Conservation (phyloP, 1,140 invertebrate genomes). For the Drosophila sp. region DNA sequence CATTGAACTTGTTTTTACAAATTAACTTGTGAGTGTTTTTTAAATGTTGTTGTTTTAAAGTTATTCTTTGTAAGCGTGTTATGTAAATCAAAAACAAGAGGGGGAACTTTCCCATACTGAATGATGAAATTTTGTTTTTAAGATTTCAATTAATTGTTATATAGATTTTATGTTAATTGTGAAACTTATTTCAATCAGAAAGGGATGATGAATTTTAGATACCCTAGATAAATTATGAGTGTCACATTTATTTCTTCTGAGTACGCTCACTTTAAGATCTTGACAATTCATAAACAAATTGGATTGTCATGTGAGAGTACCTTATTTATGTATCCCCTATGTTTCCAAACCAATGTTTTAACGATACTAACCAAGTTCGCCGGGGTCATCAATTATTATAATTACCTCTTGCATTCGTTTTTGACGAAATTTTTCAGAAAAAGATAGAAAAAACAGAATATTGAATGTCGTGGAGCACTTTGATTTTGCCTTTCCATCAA, state of each 20-base stretch:
- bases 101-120: background rate
- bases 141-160: slow-evolving; percentile 20
- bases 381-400: too few relatives aligned
- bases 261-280: too few relatives aligned
- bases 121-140: slow-evolving; percentile 11
- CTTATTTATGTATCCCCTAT: too few relatives aligned
- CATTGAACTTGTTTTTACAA: slow-evolving; percentile 5
- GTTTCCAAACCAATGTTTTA: too few relatives aligned
- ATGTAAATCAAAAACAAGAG: background rate
- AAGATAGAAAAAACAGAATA: too few relatives aligned
- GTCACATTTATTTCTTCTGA: background rate
- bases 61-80: background rate
- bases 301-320: too few relatives aligned
- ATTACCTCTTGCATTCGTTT: too few relatives aligned
- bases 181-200: background rate
- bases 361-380: too few relatives aligned
- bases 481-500: too few relatives aligned
- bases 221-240: background rate
- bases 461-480: too few relatives aligned
- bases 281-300: too few relatives aligned
- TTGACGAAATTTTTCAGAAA: too few relatives aligned
- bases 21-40: background rate
- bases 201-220: background rate
- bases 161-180: slow-evolving; percentile 2
- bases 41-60: background rate